Percentiles rank a stretch among this genome's conserved stretches.
Evolutionary conservation across 2,113 vertebrate genomes (phyloP).

Genomic region (Ranitomeya imitator): DNA sequence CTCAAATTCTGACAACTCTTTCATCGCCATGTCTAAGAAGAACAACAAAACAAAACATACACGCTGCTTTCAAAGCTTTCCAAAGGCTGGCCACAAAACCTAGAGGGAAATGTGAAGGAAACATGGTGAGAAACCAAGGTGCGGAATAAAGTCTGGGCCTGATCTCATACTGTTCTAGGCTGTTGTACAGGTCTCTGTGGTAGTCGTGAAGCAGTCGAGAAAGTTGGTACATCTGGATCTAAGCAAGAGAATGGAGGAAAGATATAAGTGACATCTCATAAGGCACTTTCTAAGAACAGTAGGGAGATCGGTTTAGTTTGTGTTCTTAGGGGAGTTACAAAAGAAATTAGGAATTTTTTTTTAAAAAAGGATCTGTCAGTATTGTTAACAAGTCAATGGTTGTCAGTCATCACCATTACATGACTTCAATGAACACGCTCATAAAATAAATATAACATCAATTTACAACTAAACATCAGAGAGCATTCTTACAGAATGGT

Average conservation of each 20-base stretch:
- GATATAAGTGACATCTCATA: neutral
- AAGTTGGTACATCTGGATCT: conserved; percentile 86
- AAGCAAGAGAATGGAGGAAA: conserved; percentile 27
- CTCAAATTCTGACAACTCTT: too few relatives aligned
- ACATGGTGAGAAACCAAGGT: conserved; percentile 83
- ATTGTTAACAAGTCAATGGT: neutral
- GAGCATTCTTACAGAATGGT: neutral
- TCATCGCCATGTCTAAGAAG: too few relatives aligned
- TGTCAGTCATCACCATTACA: neutral
- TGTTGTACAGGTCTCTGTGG: conserved; percentile 78
- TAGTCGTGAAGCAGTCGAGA: conserved; percentile 82
- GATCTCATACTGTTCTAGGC: conserved; percentile 79
- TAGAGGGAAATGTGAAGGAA: conserved; percentile 81
- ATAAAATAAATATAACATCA: conserved; percentile 18
- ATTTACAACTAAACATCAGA: neutral
- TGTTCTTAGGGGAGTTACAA: neutral
- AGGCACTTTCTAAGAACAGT: neutral
- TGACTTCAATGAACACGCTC: neutral
- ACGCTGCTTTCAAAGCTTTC: conserved; percentile 63
- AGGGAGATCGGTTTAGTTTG: neutral
- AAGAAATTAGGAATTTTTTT: neutral
- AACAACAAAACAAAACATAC: neutral
- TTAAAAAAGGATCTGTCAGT: neutral
- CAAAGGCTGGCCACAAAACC: conserved; percentile 83
- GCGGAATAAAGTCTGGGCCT: conserved; percentile 82